Base-by-base conservation (phyloP, 2,888 invertebrate genomes). In the Heliconius aoede region DNA sequence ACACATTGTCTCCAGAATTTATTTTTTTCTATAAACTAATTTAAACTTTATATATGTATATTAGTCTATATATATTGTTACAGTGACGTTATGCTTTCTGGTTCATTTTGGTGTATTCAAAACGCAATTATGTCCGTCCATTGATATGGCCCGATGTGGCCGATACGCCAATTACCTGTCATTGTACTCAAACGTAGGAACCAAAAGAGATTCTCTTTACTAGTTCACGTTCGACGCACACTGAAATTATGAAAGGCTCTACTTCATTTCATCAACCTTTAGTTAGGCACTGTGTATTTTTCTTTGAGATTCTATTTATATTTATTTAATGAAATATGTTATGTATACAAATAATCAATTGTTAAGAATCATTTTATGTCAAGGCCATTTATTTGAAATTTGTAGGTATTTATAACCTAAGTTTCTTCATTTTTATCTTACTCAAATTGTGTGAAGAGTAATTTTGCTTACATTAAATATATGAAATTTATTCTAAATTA, bases 81-180 rank as follows among this genome's bases (percentile, higher is more conserved):
- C 36, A 36, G 11, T 11, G 3, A 36, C 9, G 11, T 36, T 36
- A 36, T 11, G 36, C 55, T 28, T 30, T 18, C 28, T 30, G 21
- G 74, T 74, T 74, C 73, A 78, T 76, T 78, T 78, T 74, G 36
- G 67, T 46, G 58, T 51, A 77, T 76, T 79, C 76, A 74, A 76
- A 79, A 80, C 71, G 65, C 68, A 80, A 80, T 80, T 80, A 79
- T 72, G 67, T 32, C 28, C 67, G 72, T 40, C 74, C 72, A 75
- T 74, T 74, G 75, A 80, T 75, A 78, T 61, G 61, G 73, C 24
- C n/a, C 73, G 76, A 78, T 76, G 72, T 30, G 46, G 68, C 76
- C 51, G 79, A 80, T 80, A 80, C 72, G 78, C 77, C 79, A 80
- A 80, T 80, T 79, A 78, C 78, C 77, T 78, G 79, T 80, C 79